Percentiles rank a stretch among this genome's conserved stretches.
These are phyloP conservation scores for Drosophila kikkawai DNA, from an alignment of 1,140 invertebrate genomes.

Conservation along the genomic window DNA sequence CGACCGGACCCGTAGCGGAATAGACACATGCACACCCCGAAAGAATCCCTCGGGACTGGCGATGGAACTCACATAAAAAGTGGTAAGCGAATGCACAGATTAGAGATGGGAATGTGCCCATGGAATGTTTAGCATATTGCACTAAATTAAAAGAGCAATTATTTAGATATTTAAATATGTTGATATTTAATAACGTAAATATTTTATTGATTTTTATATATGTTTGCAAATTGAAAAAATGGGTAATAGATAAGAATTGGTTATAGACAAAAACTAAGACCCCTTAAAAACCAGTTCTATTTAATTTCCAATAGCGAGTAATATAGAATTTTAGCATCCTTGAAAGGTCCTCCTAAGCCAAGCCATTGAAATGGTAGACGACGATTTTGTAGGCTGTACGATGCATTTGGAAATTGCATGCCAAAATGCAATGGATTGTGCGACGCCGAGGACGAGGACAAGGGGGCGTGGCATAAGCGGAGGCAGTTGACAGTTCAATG, in stretches of 20 bases:
- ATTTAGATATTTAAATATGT: neutral
- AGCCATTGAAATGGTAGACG: neutral
- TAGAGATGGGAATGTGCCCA: slow-evolving; percentile 22
- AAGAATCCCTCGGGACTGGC: slow-evolving; percentile 1
- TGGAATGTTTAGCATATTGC: slow-evolving; percentile 19
- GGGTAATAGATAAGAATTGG: neutral
- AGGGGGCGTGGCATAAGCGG: neutral
- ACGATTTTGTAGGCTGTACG: slow-evolving; percentile 25
- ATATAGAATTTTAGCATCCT: too few species aligned
- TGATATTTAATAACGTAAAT: neutral
- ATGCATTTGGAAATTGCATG: slow-evolving; percentile 77
- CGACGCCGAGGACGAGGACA: slow-evolving; percentile 12
- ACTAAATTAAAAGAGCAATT: neutral
- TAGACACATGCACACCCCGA: slow-evolving; percentile 1
- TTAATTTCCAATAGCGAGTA: neutral
- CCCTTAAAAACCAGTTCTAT: neutral
- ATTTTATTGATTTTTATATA: neutral
- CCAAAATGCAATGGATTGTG: slow-evolving; percentile 69
- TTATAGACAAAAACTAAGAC: neutral
- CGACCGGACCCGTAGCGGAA: slow-evolving; percentile 6
- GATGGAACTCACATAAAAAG: slow-evolving; percentile 17
- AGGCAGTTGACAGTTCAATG: slow-evolving; percentile 78
- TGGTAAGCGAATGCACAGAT: slow-evolving; percentile 26
- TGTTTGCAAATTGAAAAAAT: too few species aligned
- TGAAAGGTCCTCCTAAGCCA: neutral